Base-by-base conservation (phyloP, 2,797 vertebrate species). In the Tokudaia tokunoshimensis region DNA sequence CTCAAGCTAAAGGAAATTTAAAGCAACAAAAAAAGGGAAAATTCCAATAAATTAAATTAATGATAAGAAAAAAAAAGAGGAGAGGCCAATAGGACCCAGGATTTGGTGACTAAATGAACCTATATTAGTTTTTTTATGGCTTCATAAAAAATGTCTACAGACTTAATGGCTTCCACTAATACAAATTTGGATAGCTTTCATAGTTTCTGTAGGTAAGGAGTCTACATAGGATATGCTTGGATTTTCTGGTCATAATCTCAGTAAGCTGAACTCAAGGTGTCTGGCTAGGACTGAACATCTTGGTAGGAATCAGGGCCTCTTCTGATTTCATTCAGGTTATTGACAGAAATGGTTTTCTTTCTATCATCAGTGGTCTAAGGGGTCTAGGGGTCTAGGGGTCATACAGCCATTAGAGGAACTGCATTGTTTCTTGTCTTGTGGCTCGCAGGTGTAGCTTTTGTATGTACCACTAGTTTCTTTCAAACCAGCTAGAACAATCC, bases 81-180 rank as follows among this genome's bases (percentile, higher is more conserved):
- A 89, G 59, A 94, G 17, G 44, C 34, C 82, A 94, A 82, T 8
- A 89, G 29, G n/a, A 94, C 10, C 19, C 63, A 84, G 74, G 15
- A 65, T 22, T 90, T 65, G 52, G 44, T 89, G 80, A 47, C 57
- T 93, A 72, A 83, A 79, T 87, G 57, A 55, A 52, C 17, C 55
- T 89, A 5, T 82, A 95, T 92, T 96, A 31, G 9, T 92, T 31
- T 96, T 96, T 92, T 89, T 82, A 95, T 74, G 96, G 55, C 29
- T 82, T 7, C 52, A 75, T 67, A 95, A 89, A 94, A 70, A 93
- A 34, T 52, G 75, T 91, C 31, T 67, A 88, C 22, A 82, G 78
- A 29, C 1, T 34, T 80, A 87, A 96, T 84, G 57, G 31, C 37
- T 93, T 94, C 75, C 90, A 96, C 76, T 37, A 94, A 86, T 15